These are phyloP conservation scores for Ctena decussata DNA, from an alignment of 2,888 invertebrate species.

Conservation along the genomic window DNA sequence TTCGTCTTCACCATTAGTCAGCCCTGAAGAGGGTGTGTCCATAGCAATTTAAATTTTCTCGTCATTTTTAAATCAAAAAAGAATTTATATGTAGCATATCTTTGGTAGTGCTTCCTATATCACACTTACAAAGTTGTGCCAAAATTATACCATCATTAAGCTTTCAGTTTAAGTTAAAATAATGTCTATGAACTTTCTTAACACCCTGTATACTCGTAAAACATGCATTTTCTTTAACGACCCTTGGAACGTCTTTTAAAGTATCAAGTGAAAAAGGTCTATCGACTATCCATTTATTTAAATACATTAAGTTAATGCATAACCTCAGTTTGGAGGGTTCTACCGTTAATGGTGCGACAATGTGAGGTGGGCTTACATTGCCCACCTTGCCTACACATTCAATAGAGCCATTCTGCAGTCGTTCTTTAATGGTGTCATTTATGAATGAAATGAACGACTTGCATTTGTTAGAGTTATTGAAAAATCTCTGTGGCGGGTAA, in stretches of 20 bases:
- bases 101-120: too few relatives aligned
- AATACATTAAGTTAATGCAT: constrained; percentile 38
- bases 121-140: too few relatives aligned
- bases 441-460: constrained; percentile 28
- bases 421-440: neutral
- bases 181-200: too few relatives aligned
- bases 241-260: constrained; percentile 24
- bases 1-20: too few relatives aligned
- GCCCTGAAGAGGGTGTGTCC: too few relatives aligned
- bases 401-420: constrained; percentile 27
- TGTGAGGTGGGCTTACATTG: constrained; percentile 3
- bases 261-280: constrained; percentile 41
- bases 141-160: too few relatives aligned
- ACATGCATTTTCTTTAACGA: constrained; percentile 5
- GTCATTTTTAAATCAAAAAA: too few relatives aligned
- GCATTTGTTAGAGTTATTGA: constrained; percentile 24
- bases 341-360: constrained; percentile 27
- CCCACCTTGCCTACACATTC: constrained; percentile 17
- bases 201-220: too few relatives aligned
- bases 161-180: too few relatives aligned
- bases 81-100: too few relatives aligned
- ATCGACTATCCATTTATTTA: constrained; percentile 40
- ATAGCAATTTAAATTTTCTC: too few relatives aligned
- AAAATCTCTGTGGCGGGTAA: neutral
- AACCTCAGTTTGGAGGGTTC: constrained; percentile 45